phyloP scores from a whole-genome alignment of 2,888 invertebrate species.

The Mythimna vitellina region DNA sequence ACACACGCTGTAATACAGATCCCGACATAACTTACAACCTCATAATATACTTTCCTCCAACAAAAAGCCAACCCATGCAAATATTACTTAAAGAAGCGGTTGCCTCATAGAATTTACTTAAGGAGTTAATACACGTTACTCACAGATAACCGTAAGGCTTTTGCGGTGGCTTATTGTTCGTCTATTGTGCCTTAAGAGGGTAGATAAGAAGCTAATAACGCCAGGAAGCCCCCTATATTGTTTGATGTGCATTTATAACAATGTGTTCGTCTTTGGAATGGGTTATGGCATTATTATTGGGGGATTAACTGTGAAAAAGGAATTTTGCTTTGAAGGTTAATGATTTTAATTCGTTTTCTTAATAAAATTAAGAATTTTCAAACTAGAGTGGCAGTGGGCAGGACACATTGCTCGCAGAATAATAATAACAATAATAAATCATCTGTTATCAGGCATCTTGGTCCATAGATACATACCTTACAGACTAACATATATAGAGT shows the following conservation, averaged over 20 bases:
- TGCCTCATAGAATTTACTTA: slow-evolving; percentile 37
- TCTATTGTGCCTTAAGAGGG: slow-evolving; percentile 47
- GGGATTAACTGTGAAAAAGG: not conserved
- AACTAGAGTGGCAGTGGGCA: too few relatives aligned
- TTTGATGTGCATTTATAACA: slow-evolving; percentile 34
- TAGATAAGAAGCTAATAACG: slow-evolving; percentile 45
- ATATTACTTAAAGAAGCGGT: slow-evolving; percentile 33
- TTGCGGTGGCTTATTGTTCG: slow-evolving; percentile 41
- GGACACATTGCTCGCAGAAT: too few relatives aligned
- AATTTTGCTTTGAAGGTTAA: not conserved
- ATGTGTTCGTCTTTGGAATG: slow-evolving; percentile 4
- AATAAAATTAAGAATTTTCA: too few relatives aligned
- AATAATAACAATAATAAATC: too few relatives aligned
- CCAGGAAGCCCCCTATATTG: slow-evolving; percentile 7
- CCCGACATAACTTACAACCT: not conserved
- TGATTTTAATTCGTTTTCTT: not conserved
- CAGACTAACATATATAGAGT: too few relatives aligned
- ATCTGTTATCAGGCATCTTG: too few relatives aligned
- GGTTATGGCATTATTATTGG: slow-evolving; percentile 1
- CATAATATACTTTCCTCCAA: not conserved
- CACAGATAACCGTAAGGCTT: slow-evolving; percentile 45
- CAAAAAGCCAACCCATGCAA: slow-evolving; percentile 17
- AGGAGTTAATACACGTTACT: slow-evolving; percentile 30
- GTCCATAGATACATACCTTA: too few relatives aligned
- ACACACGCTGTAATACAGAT: not conserved